Conservation (phyloP, 2,113 vertebrate species). For the Tiliqua scincoides region DNA sequence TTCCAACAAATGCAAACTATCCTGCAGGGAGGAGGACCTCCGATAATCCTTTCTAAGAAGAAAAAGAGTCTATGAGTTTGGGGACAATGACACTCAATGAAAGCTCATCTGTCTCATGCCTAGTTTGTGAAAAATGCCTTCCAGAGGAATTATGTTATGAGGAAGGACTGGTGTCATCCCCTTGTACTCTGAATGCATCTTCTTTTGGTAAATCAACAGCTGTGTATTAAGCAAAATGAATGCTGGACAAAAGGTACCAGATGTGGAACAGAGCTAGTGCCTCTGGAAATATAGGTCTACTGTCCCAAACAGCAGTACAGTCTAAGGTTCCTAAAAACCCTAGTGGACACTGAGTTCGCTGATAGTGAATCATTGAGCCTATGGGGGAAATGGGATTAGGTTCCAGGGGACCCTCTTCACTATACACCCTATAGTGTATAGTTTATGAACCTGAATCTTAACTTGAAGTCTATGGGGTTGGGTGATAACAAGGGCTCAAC, state of each 20-base stretch:
- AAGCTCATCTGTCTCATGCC: constrained; percentile 16
- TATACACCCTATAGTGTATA: too few relatives aligned
- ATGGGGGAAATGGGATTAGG: too few relatives aligned
- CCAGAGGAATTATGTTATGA: neutral
- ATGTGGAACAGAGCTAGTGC: neutral
- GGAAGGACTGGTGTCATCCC: constrained; percentile 13
- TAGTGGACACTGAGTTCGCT: too few relatives aligned
- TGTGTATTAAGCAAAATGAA: constrained; percentile 26
- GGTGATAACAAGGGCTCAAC: too few relatives aligned
- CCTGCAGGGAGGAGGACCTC: constrained; percentile 25
- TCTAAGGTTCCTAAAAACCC: too few relatives aligned
- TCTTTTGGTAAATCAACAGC: constrained; percentile 24
- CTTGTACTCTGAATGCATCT: constrained; percentile 14
- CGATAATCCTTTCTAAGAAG: constrained; percentile 47
- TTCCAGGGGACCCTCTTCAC: too few relatives aligned
- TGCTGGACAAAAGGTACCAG: constrained; percentile 32
- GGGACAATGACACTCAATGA: constrained; percentile 19
- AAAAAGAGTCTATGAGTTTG: constrained; percentile 31
- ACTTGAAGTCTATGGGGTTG: too few relatives aligned
- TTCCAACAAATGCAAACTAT: constrained; percentile 27
- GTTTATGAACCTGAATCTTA: too few relatives aligned
- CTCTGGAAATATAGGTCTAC: neutral
- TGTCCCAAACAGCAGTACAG: neutral
- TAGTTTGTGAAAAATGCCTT: constrained; percentile 32
- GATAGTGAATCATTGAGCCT: too few relatives aligned